Base-by-base conservation (phyloP, 2,113 vertebrate species). In the Hypanus sabinus region DNA sequence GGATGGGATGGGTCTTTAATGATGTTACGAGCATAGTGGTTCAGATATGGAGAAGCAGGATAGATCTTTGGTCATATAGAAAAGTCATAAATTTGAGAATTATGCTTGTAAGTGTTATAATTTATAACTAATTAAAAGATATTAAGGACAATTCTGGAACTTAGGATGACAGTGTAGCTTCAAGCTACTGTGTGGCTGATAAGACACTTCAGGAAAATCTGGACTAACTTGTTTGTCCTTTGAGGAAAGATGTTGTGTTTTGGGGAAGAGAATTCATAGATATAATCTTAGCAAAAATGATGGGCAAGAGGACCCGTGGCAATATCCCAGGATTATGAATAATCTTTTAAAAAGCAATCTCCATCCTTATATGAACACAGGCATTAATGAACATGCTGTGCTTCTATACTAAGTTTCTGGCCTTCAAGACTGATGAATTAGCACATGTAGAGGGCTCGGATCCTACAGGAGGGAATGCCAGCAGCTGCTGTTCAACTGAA, bases 401-500 rank as follows among this genome's bases (percentile, higher is more conserved):
- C 12, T 18, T 38, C 33, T 38, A 71, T 20, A 93, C 27, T 93
- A 20, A 55, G 65, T 46, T 30, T 73, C 38, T 93, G 68, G 70
- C 38, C 22, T 93, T 75, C n/a, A 71, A 93, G 91, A 75, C 22
- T 24, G 62, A 38, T 92, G 65, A 92, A 20, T 92, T 12, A 93
- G 33, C 33, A 36, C 27, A 46, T 30, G 18, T 68, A 22, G 90
- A 93, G 88, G 83, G 57, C 85, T 87, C 11, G 14, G n/a, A 30
- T 60, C 57, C 0, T n/a, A 10, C 8, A 90, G 62, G 65, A 38
- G 68, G 24, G 91, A 93, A 93, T 93, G 91, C 18, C 38, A 75
- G 73, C 68, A 90, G 85, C 60, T 90, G 85, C 60, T 93, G 91
- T 46, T 75, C 70, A 46, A 36, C 91, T 73, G 91, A 73, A 73